Conservation (phyloP, 2,888 invertebrate species). For the Polydrusus cervinus region DNA sequence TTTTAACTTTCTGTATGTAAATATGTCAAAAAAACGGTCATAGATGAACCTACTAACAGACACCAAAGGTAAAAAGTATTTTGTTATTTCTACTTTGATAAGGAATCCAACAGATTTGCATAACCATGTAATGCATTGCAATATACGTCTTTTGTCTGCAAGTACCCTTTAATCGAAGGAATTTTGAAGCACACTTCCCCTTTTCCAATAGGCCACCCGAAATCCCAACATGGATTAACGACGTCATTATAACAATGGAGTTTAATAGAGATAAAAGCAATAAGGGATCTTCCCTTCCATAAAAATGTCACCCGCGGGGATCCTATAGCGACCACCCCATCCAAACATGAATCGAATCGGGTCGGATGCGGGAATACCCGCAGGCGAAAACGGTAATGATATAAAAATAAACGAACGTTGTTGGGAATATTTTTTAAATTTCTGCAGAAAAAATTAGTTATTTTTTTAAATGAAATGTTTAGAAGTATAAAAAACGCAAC, state of each 20-base stretch:
- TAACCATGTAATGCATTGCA: no score
- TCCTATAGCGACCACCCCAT: constrained; percentile 33
- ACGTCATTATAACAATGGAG: constrained; percentile 49
- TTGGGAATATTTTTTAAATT: neutral
- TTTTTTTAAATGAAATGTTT: no score
- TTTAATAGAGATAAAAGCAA: constrained; percentile 55
- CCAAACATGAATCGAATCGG: neutral
- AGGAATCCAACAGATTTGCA: no score
- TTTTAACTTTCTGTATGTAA: no score
- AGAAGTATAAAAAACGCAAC: no score
- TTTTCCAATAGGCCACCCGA: constrained; percentile 15
- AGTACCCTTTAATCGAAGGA: neutral
- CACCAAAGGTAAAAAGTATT: no score
- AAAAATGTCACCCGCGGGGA: constrained; percentile 42
- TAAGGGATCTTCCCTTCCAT: constrained; percentile 48
- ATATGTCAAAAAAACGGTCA: no score
- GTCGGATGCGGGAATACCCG: constrained; percentile 34
- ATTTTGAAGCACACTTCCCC: constrained; percentile 7
- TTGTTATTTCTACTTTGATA: no score
- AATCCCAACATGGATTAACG: constrained; percentile 52
- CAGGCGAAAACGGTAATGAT: constrained; percentile 48
- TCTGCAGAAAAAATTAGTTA: neutral
- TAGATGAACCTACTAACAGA: no score
- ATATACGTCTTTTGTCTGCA: neutral
- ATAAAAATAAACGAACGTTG: constrained; percentile 1